These are phyloP conservation scores for Neodiprion lecontei DNA, from an alignment of 1,140 invertebrate species.

Conservation along the genomic window DNA sequence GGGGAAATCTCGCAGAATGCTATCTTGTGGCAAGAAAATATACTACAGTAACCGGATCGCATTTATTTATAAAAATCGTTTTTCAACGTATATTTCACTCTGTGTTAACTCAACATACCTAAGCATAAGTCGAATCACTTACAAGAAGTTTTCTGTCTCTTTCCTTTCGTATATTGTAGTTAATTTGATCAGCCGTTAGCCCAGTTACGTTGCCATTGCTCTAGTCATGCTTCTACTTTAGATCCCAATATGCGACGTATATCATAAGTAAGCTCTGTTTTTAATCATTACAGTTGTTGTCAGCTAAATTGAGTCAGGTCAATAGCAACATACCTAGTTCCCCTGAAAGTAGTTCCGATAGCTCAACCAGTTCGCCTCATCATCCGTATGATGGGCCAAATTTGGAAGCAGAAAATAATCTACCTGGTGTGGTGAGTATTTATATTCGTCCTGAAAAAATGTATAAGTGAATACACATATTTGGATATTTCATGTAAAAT, in stretches of 20 bases:
- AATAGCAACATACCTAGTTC: conserved; percentile 85
- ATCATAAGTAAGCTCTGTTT: no score
- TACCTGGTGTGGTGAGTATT: conserved; percentile 87
- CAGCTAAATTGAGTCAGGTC: conserved; percentile 84
- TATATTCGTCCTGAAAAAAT: conserved; percentile 14
- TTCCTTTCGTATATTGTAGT: no score
- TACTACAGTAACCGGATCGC: no score
- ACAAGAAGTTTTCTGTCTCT: no score
- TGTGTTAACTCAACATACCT: neutral
- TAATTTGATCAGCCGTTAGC: no score
- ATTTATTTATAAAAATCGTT: neutral
- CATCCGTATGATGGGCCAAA: conserved; percentile 79
- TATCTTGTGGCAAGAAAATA: no score
- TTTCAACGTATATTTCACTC: neutral
- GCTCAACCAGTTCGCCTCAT: conserved; percentile 87
- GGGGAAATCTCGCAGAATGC: no score
- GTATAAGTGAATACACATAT: neutral
- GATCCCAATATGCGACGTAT: no score
- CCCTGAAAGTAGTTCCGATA: conserved; percentile 86
- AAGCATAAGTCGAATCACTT: no score
- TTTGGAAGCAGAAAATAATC: conserved; percentile 83
- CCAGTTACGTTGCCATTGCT: no score
- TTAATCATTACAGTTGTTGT: conserved; percentile 69
- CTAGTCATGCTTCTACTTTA: no score
- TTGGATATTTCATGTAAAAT: conserved; percentile 34